phyloP scores from a whole-genome alignment of 2,113 vertebrate species.

The Petrocephalus zakoni region DNA sequence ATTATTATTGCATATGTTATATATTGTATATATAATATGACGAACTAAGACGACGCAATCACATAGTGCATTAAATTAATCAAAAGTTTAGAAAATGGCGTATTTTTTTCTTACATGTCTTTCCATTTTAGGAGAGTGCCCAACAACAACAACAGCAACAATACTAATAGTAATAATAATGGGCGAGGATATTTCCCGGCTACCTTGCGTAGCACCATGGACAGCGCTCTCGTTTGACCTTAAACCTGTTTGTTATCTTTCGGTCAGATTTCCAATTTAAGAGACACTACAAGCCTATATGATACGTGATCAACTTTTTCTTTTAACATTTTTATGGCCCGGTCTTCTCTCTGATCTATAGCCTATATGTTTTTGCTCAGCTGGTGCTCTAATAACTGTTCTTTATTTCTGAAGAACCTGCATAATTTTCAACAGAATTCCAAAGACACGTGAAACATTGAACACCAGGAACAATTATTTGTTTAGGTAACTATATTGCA shows the following conservation, averaged over 20 bases:
- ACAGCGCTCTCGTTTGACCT: conserved; percentile 76
- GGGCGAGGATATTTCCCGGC: conserved; percentile 55
- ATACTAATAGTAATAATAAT: conserved; percentile 32
- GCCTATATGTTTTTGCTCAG: neutral
- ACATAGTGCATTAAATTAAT: neutral
- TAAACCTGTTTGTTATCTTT: conserved; percentile 41
- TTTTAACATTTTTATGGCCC: neutral
- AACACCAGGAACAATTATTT: neutral
- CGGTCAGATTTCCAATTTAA: conserved; percentile 60
- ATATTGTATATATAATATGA: neutral
- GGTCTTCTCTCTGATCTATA: neutral
- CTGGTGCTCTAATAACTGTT: neutral
- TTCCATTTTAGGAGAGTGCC: neutral
- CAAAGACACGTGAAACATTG: neutral
- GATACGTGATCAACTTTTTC: conserved; percentile 7
- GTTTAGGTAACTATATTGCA: neutral
- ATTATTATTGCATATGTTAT: neutral
- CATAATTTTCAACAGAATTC: neutral
- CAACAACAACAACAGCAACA: neutral
- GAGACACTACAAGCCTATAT: conserved; percentile 40
- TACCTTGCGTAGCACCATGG: conserved; percentile 79
- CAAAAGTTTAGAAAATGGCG: neutral
- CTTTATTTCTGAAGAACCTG: neutral
- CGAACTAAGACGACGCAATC: neutral
- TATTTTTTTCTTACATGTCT: neutral